Evolutionary conservation across 2,797 vertebrate genomes (phyloP).

Genomic region (Zenarchopterus dispar): DNA sequence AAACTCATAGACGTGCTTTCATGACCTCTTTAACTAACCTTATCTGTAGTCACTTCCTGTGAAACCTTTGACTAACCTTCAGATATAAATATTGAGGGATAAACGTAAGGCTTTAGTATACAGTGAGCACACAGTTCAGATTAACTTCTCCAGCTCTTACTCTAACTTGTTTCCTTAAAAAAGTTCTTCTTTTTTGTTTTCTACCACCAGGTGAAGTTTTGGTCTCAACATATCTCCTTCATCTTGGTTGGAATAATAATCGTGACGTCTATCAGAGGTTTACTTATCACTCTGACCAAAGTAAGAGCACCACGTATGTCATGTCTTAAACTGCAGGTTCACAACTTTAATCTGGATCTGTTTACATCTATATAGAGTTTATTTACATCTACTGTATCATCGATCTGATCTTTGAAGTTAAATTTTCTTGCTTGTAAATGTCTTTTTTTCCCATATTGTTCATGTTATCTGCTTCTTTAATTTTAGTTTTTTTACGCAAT

Average conservation of each 20-base stretch:
- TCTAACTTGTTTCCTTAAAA: not conserved
- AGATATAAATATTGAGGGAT: not conserved
- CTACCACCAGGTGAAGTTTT: constrained; percentile 95
- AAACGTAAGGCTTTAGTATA: constrained; percentile 5
- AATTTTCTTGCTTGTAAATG: too few species aligned
- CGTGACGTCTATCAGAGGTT: constrained; percentile 95
- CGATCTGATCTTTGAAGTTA: too few species aligned
- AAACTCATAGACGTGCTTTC: not conserved
- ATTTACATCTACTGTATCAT: too few species aligned
- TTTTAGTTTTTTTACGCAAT: constrained; percentile 97
- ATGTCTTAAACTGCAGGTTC: not conserved
- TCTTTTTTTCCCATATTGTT: too few species aligned
- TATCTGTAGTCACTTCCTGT: not conserved
- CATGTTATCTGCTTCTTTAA: not conserved
- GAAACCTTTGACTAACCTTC: not conserved
- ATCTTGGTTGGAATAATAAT: constrained; percentile 99
- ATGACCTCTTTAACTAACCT: not conserved
- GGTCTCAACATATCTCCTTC: constrained; percentile 99
- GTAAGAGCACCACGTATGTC: constrained; percentile 68
- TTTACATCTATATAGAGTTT: too few species aligned
- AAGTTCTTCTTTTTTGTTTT: not conserved
- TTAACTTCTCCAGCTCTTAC: not conserved
- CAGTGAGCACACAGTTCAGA: not conserved
- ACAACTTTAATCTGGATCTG: not conserved
- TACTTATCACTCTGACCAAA: constrained; percentile 98